phyloP scores from a whole-genome alignment of 1,140 invertebrate genomes.

The Scaptodrosophila lebanonensis region DNA sequence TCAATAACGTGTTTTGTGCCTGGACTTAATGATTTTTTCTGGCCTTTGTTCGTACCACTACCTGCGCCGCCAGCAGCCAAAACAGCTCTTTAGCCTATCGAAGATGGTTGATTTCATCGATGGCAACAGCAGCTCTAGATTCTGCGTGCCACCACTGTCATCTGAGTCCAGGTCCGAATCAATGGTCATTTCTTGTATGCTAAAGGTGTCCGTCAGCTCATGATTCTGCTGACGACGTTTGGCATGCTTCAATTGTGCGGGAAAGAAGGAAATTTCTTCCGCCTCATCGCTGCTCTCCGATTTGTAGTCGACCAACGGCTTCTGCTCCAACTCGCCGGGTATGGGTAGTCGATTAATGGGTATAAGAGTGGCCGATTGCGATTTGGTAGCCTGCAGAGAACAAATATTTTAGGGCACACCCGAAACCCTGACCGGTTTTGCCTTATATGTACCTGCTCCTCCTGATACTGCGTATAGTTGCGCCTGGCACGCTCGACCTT shows the following conservation, averaged over 20 bases:
- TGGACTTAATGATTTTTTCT: conserved; percentile 14
- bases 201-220: conserved; percentile 73
- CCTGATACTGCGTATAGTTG: conserved; percentile 72
- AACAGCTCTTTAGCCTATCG: conserved; percentile 66
- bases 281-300: conserved; percentile 72
- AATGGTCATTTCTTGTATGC: conserved; percentile 77
- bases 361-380: conserved; percentile 71
- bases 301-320: conserved; percentile 76
- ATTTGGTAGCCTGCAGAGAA: conserved; percentile 53
- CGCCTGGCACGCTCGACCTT: conserved; percentile 76
- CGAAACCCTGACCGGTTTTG: conserved; percentile 1
- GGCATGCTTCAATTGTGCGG: conserved; percentile 59
- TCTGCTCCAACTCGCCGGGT: conserved; percentile 66
- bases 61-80: conserved; percentile 62
- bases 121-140: conserved; percentile 68
- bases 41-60: conserved; percentile 36
- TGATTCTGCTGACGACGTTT: conserved; percentile 60
- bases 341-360: conserved; percentile 72
- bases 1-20: conserved; percentile 69
- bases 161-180: conserved; percentile 72
- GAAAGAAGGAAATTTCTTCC: conserved; percentile 74
- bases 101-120: conserved; percentile 63
- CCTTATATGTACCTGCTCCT: conserved; percentile 50
- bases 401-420: neutral
- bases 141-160: conserved; percentile 70